A percentile compares a stretch with the other conserved stretches of the same genome.
Evolutionary conservation across 2,113 vertebrate species (phyloP).

Genomic region (Dasyornis broadbenti): DNA sequence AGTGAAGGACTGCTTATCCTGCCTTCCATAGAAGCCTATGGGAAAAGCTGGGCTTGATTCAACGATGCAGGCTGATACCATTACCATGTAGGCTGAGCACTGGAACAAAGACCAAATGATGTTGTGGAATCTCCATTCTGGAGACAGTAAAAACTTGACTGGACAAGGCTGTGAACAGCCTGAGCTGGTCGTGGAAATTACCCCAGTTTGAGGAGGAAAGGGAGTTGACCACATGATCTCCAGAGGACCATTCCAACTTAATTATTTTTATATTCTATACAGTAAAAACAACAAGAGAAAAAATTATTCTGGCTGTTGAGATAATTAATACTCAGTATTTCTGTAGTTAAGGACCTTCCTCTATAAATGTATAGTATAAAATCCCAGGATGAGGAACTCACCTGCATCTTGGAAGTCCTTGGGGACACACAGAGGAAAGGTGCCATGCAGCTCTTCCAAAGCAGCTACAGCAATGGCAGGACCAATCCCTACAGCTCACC

Average conservation of each 20-base stretch:
- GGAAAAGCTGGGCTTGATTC: neutral
- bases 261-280: neutral
- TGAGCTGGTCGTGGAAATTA: neutral
- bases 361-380: neutral
- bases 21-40: neutral
- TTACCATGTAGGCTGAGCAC: neutral
- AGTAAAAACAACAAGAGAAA: neutral
- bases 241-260: neutral
- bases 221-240: neutral
- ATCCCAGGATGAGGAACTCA: neutral
- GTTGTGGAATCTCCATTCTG: neutral
- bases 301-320: neutral
- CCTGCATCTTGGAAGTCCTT: neutral
- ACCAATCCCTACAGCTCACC: neutral
- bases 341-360: neutral
- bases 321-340: neutral
- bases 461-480: neutral
- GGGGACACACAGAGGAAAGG: neutral
- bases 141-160: neutral
- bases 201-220: neutral
- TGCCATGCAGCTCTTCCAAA: neutral
- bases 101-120: neutral
- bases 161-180: neutral
- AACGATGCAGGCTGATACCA: neutral
- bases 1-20: neutral